Percentiles rank a stretch among this genome's conserved stretches.
Evolutionary conservation across 2,113 vertebrate genomes (phyloP).

Genomic region (Syngnathus floridae): DNA sequence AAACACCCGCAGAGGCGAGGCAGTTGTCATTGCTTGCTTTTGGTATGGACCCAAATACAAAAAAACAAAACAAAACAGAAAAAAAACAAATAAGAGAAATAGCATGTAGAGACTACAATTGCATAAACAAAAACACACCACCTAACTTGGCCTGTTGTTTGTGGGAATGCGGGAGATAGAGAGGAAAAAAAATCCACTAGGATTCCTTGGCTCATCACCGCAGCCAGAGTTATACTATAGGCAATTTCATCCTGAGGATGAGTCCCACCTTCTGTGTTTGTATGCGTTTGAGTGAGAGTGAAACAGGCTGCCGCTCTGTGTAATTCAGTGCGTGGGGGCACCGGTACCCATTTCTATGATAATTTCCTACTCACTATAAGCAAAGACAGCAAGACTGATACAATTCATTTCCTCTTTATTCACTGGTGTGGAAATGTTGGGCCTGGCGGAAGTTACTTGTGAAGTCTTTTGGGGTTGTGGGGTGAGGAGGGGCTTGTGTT

Average conservation of each 20-base stretch:
- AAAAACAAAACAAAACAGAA: conserved; percentile 2
- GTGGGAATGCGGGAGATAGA: conserved; percentile 23
- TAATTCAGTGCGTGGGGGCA: conserved; percentile 53
- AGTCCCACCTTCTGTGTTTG: conserved; percentile 32
- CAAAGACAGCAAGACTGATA: conserved; percentile 62
- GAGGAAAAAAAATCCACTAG: conserved; percentile 19
- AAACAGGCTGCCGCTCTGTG: conserved; percentile 28
- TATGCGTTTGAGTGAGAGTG: conserved; percentile 9
- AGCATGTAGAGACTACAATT: conserved; percentile 31
- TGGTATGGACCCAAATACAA: conserved; percentile 23
- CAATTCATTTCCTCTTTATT: conserved; percentile 66
- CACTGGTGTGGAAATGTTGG: conserved; percentile 58
- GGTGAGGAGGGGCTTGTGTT: conserved; percentile 39
- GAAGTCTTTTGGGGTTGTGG: conserved; percentile 30
- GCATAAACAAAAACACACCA: not conserved
- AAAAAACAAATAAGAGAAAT: not conserved
- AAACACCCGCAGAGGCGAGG: conserved; percentile 7
- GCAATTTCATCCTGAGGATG: conserved; percentile 36
- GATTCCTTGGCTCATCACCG: conserved; percentile 32
- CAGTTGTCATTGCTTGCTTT: conserved; percentile 32
- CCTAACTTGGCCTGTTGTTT: conserved; percentile 41
- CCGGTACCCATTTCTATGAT: conserved; percentile 68
- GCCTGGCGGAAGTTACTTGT: conserved; percentile 47
- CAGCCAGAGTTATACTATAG: conserved; percentile 21
- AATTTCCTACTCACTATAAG: conserved; percentile 58